Base-by-base conservation (phyloP, 2,113 vertebrate species). In the Hydropotes inermis region DNA sequence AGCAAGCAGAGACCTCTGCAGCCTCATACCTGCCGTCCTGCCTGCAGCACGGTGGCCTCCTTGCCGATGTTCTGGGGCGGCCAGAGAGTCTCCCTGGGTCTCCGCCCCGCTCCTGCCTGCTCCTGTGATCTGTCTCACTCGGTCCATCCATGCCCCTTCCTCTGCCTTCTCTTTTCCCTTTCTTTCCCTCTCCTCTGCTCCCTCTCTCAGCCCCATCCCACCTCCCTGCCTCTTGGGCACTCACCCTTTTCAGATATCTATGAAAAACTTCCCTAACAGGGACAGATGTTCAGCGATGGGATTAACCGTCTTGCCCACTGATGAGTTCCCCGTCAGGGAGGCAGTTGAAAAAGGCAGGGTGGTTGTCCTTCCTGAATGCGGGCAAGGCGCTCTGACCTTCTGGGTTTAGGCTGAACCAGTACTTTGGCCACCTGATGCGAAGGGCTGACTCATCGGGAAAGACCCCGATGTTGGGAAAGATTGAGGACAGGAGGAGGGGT, bases 1-100 rank as follows among this genome's bases (percentile, higher is more conserved):
- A 27, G 90, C 83, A 85, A 94, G 88, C 64, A 82, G 91, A 86
- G 96, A 87, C 60, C 74, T 97, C 95, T 94, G 30, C 60, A 50
- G 78, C 70, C 58, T 86, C 45, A 54, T 79, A 55, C 82, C 91
- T 98, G 96, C 84, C 87, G 19, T 93, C 61, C 82, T 17, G 60
- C 52, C 92, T 82, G 7, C 52, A 83, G 81, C 52, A 7, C 57
- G 2, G 87, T 50, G 27, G 61, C 67, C 96, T 98, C 91, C 67
- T 61, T 39, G 17, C 85, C 86, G 50, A 64, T 12, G 39, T 8
- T 57, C 36, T 16, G 50, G 58, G 54, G 28, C 7, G 21, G 36
- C 1, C 12, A 4, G 39, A 43, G 19, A 13, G 45, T 28, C 16
- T 57, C 47, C 36, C 12, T 30, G 21, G 43, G 81, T 7, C 55